These are phyloP conservation scores for Crax fasciolata DNA, from an alignment of 2,797 vertebrate species.

Conservation along the genomic window DNA sequence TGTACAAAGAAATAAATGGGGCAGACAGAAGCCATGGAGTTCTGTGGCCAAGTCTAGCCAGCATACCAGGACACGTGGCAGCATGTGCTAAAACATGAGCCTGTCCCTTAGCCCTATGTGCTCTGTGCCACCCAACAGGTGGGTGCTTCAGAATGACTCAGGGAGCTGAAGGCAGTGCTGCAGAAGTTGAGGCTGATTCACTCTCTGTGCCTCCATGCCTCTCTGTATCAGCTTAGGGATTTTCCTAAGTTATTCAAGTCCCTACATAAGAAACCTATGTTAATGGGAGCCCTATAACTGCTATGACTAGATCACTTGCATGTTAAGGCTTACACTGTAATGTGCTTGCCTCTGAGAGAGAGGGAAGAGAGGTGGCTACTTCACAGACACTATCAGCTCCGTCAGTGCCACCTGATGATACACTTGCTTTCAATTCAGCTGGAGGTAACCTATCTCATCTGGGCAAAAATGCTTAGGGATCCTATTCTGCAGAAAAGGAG, in stretches of 20 bases:
- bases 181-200: background rate
- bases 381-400: background rate
- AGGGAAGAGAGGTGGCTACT: background rate
- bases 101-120: background rate
- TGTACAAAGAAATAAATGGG: background rate
- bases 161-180: background rate
- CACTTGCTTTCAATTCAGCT: background rate
- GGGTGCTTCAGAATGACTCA: background rate
- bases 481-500: background rate
- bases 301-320: background rate
- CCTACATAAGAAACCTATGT: background rate
- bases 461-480: background rate
- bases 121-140: rapidly evolving
- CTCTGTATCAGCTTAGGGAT: background rate
- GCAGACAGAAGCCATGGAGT: background rate
- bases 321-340: background rate
- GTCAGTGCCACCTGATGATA: background rate
- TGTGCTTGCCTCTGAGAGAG: background rate
- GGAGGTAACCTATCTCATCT: background rate
- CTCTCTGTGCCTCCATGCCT: background rate
- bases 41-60: background rate
- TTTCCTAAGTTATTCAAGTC: background rate
- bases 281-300: background rate
- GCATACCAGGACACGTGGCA: rapidly evolving
- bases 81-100: background rate